Conservation (phyloP, 2,113 vertebrate species). For the Alexandromys fortis region DNA sequence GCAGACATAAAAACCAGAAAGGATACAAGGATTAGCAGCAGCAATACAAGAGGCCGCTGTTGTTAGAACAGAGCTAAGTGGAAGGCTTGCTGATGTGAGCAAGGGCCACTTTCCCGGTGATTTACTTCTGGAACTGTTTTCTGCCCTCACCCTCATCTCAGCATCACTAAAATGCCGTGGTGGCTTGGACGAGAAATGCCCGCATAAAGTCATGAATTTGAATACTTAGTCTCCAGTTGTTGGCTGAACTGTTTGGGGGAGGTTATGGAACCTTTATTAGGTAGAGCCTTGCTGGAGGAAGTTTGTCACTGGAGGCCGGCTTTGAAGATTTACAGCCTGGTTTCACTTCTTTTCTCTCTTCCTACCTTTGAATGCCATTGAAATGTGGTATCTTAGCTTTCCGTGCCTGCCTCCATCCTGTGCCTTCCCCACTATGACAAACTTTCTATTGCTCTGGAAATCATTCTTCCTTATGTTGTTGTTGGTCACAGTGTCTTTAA, state of each 20-base stretch:
- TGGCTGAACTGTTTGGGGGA: neutral
- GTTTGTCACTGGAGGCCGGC: neutral
- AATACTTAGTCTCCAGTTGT: neutral
- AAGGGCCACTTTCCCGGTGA: neutral
- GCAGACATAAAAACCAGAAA: neutral
- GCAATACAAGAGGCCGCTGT: neutral
- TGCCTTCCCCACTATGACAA: neutral
- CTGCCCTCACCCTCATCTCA: accelerated
- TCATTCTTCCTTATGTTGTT: neutral
- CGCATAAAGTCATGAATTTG: neutral
- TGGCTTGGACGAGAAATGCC: neutral
- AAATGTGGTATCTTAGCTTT: neutral
- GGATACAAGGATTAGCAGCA: neutral
- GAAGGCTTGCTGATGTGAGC: neutral
- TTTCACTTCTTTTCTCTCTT: neutral
- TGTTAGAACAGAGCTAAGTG: neutral
- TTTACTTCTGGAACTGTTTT: neutral
- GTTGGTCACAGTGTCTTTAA: neutral
- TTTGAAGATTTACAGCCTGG: neutral
- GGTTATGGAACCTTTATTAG: neutral
- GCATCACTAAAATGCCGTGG: neutral
- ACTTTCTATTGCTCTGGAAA: neutral
- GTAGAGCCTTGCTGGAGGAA: neutral
- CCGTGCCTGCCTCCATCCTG: neutral
- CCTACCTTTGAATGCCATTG: neutral